Conservation (phyloP, 2,113 vertebrate genomes). For the Patagioenas fasciata region DNA sequence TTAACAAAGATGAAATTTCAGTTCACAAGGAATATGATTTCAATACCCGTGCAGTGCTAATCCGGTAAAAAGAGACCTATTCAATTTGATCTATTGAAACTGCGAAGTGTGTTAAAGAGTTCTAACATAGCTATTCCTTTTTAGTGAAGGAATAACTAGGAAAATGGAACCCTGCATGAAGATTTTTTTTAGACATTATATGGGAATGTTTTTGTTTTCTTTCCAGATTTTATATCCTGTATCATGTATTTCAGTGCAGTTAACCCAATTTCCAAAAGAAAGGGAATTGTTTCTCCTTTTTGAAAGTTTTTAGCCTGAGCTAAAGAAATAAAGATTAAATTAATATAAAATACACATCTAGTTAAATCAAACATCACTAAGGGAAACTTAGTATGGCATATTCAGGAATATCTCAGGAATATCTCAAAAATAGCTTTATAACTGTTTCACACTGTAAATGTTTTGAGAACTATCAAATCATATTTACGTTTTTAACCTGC, state of each 20-base stretch:
- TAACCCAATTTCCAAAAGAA: not conserved
- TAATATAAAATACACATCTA: not conserved
- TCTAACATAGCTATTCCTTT: not conserved
- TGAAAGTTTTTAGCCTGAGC: not conserved
- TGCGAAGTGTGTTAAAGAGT: not conserved
- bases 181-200: not conserved
- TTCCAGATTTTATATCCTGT: not conserved
- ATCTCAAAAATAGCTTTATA: not conserved
- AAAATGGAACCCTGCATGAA: not conserved
- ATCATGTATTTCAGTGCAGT: not conserved
- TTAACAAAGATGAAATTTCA: conserved; percentile 9
- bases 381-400: not conserved
- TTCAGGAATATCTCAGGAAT: not conserved
- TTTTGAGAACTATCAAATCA: not conserved
- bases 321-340: not conserved
- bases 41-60: not conserved
- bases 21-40: conserved; percentile 14
- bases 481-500: not conserved
- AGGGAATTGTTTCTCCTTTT: not conserved
- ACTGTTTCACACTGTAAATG: not conserved
- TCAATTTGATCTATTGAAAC: not conserved
- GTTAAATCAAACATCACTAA: not conserved
- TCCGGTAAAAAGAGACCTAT: not conserved
- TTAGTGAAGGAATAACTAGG: not conserved
- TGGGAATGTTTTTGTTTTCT: not conserved